A percentile compares a stretch with the other conserved stretches of the same genome.
phyloP scores from a whole-genome alignment of 2,113 vertebrate species.

The Salvator merianae region DNA sequence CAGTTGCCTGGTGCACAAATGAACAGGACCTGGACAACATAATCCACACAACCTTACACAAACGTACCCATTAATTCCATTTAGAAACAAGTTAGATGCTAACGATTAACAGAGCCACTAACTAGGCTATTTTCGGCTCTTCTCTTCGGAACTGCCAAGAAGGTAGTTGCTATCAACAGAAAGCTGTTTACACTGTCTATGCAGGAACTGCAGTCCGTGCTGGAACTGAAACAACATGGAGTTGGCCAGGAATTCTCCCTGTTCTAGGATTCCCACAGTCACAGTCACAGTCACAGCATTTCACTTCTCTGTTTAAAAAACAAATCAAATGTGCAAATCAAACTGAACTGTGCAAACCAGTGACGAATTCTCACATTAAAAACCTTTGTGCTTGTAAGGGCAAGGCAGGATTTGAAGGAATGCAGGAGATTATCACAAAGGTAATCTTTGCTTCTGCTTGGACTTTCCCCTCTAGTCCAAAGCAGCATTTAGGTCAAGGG shows the following conservation, averaged over 20 bases:
- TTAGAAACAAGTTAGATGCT: conserved; percentile 53
- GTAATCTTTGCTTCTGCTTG: conserved; percentile 3
- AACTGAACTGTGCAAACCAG: conserved; percentile 25
- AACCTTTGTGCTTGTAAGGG: conserved; percentile 10
- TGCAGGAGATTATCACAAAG: background rate
- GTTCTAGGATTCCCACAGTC: background rate
- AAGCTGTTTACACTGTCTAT: conserved; percentile 42
- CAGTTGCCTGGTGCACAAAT: background rate
- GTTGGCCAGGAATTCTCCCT: conserved; percentile 36
- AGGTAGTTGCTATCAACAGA: conserved; percentile 71
- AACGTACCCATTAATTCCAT: conserved; percentile 20
- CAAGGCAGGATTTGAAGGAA: conserved; percentile 2
- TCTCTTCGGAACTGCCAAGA: conserved; percentile 66
- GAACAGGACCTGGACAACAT: background rate
- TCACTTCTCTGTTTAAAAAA: background rate
- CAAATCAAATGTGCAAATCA: background rate
- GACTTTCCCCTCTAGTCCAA: conserved; percentile 2
- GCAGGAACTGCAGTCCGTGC: conserved; percentile 29
- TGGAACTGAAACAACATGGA: conserved; percentile 33
- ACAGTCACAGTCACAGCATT: conserved; percentile 39
- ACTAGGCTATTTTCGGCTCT: conserved; percentile 73
- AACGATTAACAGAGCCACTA: conserved; percentile 54
- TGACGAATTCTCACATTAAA: conserved; percentile 39
- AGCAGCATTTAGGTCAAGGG: conserved; percentile 9
- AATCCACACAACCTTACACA: background rate